Evolutionary conservation across 2,113 vertebrate genomes (phyloP).

Genomic region (Phrynosoma platyrhinos): DNA sequence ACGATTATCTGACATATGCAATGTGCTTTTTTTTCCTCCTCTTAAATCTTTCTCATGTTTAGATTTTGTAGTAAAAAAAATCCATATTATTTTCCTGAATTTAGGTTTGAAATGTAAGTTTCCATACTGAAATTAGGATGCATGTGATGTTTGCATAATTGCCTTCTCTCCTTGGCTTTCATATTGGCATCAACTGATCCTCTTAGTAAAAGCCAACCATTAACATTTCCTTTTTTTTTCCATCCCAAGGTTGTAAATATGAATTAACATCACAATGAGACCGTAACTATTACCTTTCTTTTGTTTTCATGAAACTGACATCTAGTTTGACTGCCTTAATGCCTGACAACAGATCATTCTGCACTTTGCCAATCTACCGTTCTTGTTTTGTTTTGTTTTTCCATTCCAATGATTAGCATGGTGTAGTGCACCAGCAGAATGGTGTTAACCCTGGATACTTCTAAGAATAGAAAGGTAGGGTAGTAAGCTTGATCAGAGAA

Average conservation of each 20-base stretch:
- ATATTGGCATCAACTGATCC: conserved; percentile 90
- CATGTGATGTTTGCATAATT: conserved; percentile 99
- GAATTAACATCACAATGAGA: conserved; percentile 78
- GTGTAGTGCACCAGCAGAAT: conserved; percentile 62
- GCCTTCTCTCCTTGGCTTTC: conserved; percentile 97
- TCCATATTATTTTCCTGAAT: conserved; percentile 89
- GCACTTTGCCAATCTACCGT: conserved; percentile 76
- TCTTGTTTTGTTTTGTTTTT: conserved; percentile 48
- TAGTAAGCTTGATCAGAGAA: conserved; percentile 45
- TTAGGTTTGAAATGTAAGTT: conserved; percentile 92
- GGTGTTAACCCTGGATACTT: conserved; percentile 62
- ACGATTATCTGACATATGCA: conserved; percentile 98
- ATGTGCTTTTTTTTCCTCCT: conserved; percentile 90
- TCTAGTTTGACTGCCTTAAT: conserved; percentile 82
- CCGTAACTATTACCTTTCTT: conserved; percentile 76
- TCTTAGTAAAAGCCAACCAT: conserved; percentile 89
- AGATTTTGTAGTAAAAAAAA: conserved; percentile 90
- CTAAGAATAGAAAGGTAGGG: conserved; percentile 60
- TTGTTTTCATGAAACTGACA: conserved; percentile 81
- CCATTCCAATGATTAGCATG: conserved; percentile 72
- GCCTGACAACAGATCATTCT: conserved; percentile 85
- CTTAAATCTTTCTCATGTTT: conserved; percentile 95
- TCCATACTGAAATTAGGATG: conserved; percentile 97
- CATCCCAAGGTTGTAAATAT: conserved; percentile 79
- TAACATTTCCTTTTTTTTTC: conserved; percentile 75